Evolutionary conservation across 1,140 invertebrate genomes (phyloP), one percentile per base, ranked within the genome.

Genomic region (Mercenaria mercenaria): DNA sequence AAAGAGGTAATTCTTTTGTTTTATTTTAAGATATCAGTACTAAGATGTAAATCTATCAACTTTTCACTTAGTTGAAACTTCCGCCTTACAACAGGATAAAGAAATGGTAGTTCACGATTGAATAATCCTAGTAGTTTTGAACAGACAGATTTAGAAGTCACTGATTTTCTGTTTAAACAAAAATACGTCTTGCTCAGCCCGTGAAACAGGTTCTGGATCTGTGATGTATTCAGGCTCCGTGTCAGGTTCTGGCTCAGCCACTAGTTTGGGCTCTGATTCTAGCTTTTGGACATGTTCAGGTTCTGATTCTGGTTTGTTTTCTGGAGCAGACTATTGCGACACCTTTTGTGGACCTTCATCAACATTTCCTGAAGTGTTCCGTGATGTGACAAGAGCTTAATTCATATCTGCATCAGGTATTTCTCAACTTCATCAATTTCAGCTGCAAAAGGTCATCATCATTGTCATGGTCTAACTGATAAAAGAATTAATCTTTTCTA

Each of bases 161-260:
- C 43, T 47, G 43, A 47, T 18, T 47, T 8, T n/a, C n/a, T n/a
- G 18, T 10, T 47, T 47, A 8, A 4, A 34, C 3, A 11, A 72
- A 18, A 18, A 10, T 76, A 41, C 72, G 11, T 43, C 72, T 41
- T 90, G 93, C 92, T 74, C 91, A 67, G 79, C 18, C 18, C 39
- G 82, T 80, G 94, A 86, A 92, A 89, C 92, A 37, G 92, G 93
- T 79, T 94, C 94, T 56, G 72, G 74, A 81, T 93, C 93, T 77
- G 91, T 82, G 69, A 91, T 93, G 77, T 91, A 83, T 84, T 37
- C 69, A 39, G 50, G 67, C 50, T 34, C 79, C 69, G 61, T n/a
- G n/a, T n/a, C n/a, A n/a, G n/a, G n/a, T n/a, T n/a, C n/a, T n/a
- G n/a, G n/a, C n/a, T n/a, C n/a, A n/a, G n/a, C n/a, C n/a, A n/a